These are phyloP conservation scores for Carcharodon carcharias DNA, from an alignment of 2,797 vertebrate genomes.

Conservation along the genomic window DNA sequence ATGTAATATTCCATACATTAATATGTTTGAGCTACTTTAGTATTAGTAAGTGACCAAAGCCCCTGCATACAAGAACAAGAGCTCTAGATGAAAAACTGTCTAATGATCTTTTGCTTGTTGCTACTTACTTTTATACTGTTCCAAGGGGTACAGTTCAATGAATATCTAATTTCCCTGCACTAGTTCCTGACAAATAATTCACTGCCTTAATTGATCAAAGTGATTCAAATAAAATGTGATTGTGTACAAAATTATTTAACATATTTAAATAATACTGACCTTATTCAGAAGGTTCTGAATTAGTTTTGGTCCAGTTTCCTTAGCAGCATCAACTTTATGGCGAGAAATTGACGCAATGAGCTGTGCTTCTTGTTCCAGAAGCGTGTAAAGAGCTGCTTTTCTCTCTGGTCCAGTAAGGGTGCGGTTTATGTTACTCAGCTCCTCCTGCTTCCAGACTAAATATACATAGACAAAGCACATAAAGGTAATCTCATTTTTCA, in stretches of 20 bases:
- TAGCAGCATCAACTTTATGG: constrained; percentile 54
- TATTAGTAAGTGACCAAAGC: neutral
- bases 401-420: constrained; percentile 66
- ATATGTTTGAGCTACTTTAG: neutral
- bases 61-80: neutral
- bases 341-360: constrained; percentile 70
- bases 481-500: neutral
- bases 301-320: constrained; percentile 55
- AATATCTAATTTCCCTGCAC: neutral
- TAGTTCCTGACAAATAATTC: neutral
- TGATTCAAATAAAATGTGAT: neutral
- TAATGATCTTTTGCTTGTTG: neutral
- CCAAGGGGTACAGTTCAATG: neutral
- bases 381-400: constrained; percentile 72
- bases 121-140: neutral
- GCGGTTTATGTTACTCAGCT: constrained; percentile 61
- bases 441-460: constrained; percentile 74
- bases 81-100: neutral
- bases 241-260: neutral
- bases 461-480: constrained; percentile 22
- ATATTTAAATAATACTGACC: constrained; percentile 58
- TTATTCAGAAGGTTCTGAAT: constrained; percentile 67
- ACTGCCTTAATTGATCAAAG: neutral
- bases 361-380: constrained; percentile 75
- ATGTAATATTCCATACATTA: neutral